These are phyloP conservation scores for Coregonus clupeaformis DNA, from an alignment of 2,113 vertebrate species.

Conservation along the genomic window DNA sequence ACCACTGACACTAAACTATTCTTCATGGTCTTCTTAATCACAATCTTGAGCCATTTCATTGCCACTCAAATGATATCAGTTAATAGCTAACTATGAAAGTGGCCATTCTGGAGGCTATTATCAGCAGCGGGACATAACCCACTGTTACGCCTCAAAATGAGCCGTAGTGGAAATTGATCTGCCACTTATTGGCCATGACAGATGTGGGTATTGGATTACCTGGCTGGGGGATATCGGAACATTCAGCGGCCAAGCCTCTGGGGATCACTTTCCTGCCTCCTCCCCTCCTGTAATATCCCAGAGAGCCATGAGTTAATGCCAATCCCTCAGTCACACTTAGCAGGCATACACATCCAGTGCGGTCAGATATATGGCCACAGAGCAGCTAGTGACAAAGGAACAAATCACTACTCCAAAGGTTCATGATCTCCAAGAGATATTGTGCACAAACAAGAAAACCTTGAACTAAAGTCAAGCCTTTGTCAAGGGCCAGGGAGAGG, in stretches of 20 bases:
- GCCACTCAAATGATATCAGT: neutral
- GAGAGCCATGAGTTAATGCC: constrained; percentile 30
- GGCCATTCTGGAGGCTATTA: neutral
- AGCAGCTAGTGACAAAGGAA: constrained; percentile 13
- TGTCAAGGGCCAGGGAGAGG: neutral
- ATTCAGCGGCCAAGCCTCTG: neutral
- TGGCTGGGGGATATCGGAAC: neutral
- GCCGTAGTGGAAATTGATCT: neutral
- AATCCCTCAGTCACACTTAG: constrained; percentile 14
- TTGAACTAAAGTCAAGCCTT: constrained; percentile 21
- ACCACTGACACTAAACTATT: neutral
- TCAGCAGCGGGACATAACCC: neutral
- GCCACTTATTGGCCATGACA: neutral
- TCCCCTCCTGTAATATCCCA: neutral
- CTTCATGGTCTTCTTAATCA: neutral
- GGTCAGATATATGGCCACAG: constrained; percentile 35
- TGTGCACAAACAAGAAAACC: constrained; percentile 37
- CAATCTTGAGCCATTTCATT: neutral
- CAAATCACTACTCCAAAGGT: constrained; percentile 31
- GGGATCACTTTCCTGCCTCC: neutral
- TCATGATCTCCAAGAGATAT: constrained; percentile 23
- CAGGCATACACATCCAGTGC: constrained; percentile 19
- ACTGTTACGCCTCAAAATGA: neutral
- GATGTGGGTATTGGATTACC: constrained; percentile 13
- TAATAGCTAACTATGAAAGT: neutral